Evolutionary conservation across 2,888 invertebrate genomes (phyloP).

Genomic region (Gymnocheta viridis): DNA sequence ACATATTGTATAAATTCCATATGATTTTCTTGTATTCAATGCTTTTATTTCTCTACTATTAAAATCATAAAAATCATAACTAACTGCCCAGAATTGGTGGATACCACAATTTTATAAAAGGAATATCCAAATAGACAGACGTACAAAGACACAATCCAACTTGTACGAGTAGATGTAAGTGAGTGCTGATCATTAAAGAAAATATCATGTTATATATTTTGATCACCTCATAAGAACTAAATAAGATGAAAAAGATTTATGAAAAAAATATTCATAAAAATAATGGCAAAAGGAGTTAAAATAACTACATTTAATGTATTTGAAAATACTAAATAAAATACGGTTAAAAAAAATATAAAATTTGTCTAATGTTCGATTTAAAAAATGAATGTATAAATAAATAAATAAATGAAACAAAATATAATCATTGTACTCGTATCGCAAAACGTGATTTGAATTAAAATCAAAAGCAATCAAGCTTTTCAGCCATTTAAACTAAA

Average conservation of each 20-base stretch:
- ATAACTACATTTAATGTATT: slow-evolving; percentile 26
- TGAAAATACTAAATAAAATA: neutral
- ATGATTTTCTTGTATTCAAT: neutral
- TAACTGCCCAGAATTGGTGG: slow-evolving; percentile 62
- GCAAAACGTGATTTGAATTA: slow-evolving; percentile 63
- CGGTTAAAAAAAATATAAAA: slow-evolving; percentile 36
- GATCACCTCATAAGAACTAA: slow-evolving; percentile 43
- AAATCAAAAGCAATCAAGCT: slow-evolving; percentile 32
- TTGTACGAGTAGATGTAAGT: neutral
- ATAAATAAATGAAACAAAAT: slow-evolving; percentile 35
- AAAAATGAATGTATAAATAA: neutral
- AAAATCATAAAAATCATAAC: slow-evolving; percentile 23
- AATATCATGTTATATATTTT: slow-evolving; percentile 63
- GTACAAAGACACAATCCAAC: neutral
- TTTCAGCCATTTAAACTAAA: slow-evolving; percentile 19
- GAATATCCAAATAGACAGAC: neutral
- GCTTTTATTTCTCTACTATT: neutral
- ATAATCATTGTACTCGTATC: slow-evolving; percentile 29
- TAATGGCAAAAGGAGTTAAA: slow-evolving; percentile 51
- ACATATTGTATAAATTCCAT: slow-evolving; percentile 20
- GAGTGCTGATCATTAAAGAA: slow-evolving; percentile 58
- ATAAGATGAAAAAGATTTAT: neutral
- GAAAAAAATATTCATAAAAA: slow-evolving; percentile 10
- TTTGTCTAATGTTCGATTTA: neutral
- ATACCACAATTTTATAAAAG: neutral